Percentiles rank a stretch among this genome's conserved stretches.
Conservation (phyloP, 2,888 invertebrate species). For the Lasioglossum calceatum region DNA sequence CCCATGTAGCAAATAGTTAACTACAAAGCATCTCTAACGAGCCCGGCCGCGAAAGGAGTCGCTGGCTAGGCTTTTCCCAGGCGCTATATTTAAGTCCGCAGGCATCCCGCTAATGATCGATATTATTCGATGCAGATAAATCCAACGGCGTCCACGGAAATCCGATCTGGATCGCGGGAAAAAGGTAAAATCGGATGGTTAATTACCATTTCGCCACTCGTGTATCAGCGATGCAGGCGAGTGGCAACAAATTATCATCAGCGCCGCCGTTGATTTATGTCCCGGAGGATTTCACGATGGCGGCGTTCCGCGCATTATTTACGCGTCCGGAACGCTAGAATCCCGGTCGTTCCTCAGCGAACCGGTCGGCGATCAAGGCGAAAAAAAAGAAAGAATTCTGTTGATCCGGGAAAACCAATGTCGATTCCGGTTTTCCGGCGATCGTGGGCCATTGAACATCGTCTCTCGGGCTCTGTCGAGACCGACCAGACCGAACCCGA, state of each 20-base stretch:
- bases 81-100: background rate
- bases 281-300: constrained; percentile 57
- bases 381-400: background rate
- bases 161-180: constrained; percentile 1
- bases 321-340: constrained; percentile 32
- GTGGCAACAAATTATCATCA: constrained; percentile 69
- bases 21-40: background rate
- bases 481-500: constrained; percentile 4
- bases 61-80: background rate
- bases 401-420: constrained; percentile 26
- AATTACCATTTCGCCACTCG: constrained; percentile 29
- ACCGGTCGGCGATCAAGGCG: constrained; percentile 37
- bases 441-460: constrained; percentile 28
- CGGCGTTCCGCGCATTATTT: constrained; percentile 41
- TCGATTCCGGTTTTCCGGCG: constrained; percentile 49
- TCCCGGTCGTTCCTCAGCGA: constrained; percentile 23
- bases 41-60: background rate
- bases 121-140: constrained; percentile 8
- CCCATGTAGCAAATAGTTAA: background rate
- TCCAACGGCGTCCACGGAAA: constrained; percentile 10
- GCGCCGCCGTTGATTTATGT: constrained; percentile 62
- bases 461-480: background rate
- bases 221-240: background rate
- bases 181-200: constrained; percentile 12
- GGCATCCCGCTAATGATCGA: constrained; percentile 2